Base-by-base conservation (phyloP, 1,140 invertebrate species). In the Drosophila hydei region DNA sequence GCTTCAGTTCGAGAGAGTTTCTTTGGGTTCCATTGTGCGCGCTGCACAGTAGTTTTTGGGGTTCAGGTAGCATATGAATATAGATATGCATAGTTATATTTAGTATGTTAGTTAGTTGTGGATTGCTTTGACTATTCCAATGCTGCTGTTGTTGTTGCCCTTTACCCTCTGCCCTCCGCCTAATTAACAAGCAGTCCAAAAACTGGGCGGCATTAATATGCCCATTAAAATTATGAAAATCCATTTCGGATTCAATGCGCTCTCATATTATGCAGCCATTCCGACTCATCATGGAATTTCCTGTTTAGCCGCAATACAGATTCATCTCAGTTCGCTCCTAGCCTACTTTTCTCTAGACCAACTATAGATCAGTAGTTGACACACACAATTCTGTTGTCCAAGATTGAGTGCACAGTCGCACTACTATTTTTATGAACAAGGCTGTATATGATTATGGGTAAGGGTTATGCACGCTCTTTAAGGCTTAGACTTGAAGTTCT, bases 201-300 rank as follows among this genome's bases (percentile, higher is more conserved):
- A 42, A 42, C 38, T 42, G 56, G 83, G 83, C 83, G 81, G 83
- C 77, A 59, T 87, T 85, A 87, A 87, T 80, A 75, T 80, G 81
- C 65, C 81, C 81, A 81, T 85, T 87, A 80, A 85, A 85, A 85
- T 85, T 87, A 85, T 85, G 81, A 85, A 85, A 85, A 87, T 85
- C 75, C 48, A 56, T 65, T 65, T 71, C 63, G 23, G 52, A 45
- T 65, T 71, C 60, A 62, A 64, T 71, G 61, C 60, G 65, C 36
- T 79, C 76, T 65, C 77, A 79, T 72, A 79, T 72, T 79, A 45
- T 54, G 40, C 27, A 60, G 16, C 14, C 12, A 33, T 18, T n/a
- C 14, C n/a, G 6, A 52, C 30, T 52, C 30, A 52, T 52, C 30
- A 19, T 50, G 30, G 50, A 52, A 36, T 52, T 52, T 52, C 30